These are phyloP conservation scores for Tenodera sinensis DNA, from an alignment of 2,888 invertebrate species.

Conservation along the genomic window DNA sequence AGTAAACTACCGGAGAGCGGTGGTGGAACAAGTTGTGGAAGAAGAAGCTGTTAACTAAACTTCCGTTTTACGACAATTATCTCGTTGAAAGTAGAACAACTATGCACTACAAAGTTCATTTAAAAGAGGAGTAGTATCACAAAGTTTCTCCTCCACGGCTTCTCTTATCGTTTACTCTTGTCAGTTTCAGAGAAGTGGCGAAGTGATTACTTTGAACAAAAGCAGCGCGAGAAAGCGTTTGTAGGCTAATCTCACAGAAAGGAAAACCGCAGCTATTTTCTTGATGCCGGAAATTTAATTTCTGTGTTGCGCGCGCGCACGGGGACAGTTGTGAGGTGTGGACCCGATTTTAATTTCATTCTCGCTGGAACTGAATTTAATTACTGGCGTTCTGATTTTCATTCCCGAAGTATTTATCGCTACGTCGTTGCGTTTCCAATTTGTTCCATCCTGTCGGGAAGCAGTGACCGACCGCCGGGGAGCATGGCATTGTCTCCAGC, in stretches of 20 bases:
- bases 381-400: not conserved
- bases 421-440: not conserved
- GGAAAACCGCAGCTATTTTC: not conserved
- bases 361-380: not conserved
- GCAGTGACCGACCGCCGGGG: not conserved
- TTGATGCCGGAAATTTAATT: not conserved
- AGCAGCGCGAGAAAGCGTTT: not conserved
- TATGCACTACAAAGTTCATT: not conserved
- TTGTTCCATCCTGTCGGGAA: not conserved
- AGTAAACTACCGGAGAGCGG: not conserved
- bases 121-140: not conserved
- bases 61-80: not conserved
- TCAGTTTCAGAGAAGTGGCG: not conserved
- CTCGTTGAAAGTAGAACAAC: not conserved
- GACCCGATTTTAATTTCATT: not conserved
- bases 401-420: not conserved
- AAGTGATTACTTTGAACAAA: not conserved
- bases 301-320: not conserved
- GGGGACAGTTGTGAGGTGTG: not conserved
- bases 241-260: not conserved
- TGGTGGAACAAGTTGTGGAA: not conserved
- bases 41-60: not conserved
- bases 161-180: not conserved
- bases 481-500: not conserved
- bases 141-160: not conserved